Evolutionary conservation across 92 coral and sea anemone genomes (phyloP).

Genomic region (Parazoanthus darwini): DNA sequence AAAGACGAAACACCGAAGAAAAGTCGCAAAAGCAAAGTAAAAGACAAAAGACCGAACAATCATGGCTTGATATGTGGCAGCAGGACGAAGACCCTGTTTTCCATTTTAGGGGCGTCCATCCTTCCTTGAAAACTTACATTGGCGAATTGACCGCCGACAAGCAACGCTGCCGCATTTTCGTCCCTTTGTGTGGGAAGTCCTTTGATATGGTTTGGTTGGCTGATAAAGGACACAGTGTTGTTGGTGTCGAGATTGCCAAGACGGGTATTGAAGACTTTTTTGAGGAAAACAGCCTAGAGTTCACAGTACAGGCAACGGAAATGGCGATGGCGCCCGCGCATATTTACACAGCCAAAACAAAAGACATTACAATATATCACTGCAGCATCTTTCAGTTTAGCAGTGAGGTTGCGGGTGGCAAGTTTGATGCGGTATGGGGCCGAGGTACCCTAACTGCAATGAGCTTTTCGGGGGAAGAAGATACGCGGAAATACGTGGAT

Average conservation of each 20-base stretch:
- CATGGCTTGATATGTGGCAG: conserved; percentile 23
- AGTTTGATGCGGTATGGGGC: conserved; percentile 81
- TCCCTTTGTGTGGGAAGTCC: conserved; percentile 76
- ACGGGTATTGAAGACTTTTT: conserved; percentile 57
- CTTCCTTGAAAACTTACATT: conserved; percentile 50
- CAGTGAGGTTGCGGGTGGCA: conserved; percentile 47
- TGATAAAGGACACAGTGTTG: conserved; percentile 70
- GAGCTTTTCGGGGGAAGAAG: conserved; percentile 22
- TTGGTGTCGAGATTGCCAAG: conserved; percentile 70
- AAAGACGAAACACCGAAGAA: not conserved
- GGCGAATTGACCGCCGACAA: conserved; percentile 55
- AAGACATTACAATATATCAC: conserved; percentile 59
- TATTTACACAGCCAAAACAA: conserved; percentile 46
- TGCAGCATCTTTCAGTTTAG: conserved; percentile 51
- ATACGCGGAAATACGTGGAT: conserved; percentile 43
- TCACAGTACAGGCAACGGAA: conserved; percentile 35
- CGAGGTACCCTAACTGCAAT: conserved; percentile 67
- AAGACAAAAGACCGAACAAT: not conserved
- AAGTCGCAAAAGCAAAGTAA: not conserved
- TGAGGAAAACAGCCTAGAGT: conserved; percentile 62
- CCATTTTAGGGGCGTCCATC: conserved; percentile 46
- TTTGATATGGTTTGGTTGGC: conserved; percentile 75
- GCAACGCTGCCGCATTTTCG: conserved; percentile 51
- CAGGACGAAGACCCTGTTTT: conserved; percentile 1
- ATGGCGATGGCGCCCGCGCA: conserved; percentile 16